Evolutionary conservation across 2,888 invertebrate genomes (phyloP), one percentile per base, ranked within the genome.

Genomic region (Sisyra terminalis): DNA sequence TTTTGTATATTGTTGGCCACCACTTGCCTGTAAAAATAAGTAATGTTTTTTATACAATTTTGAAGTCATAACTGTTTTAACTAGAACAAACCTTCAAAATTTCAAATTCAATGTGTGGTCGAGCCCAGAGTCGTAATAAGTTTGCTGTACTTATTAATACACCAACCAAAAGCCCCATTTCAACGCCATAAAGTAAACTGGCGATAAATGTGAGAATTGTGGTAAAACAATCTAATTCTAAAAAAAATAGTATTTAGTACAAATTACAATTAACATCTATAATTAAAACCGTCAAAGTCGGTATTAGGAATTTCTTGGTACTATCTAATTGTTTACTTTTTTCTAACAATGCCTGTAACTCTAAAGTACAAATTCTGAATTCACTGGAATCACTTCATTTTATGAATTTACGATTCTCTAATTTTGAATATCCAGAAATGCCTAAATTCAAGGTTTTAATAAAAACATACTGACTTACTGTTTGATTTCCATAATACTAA

Each of bases 101-200:
- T 40, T 59, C 59, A 7, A 65, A 56, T 40, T 55, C 52, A 37
- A 74, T 55, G 7, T 54, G 59, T 14, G 86, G 83, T 50, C 79
- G 69, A 29, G 83, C 74, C 62, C 83, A 70, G 14, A 71, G 61
- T 49, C 75, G 71, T 44, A 88, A 61, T 42, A 87, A 63, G 54
- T 68, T 68, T 3, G 71, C 56, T 44, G 82, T 65, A 56, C 78
- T 78, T 29, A 75, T 61, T 11, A 71, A 53, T 47, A 78, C 75
- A 44, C 89, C 88, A 38, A 73, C 67, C 18, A 84, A 64, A 48
- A 92, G 73, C 39, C 89, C 89, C 53, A 77, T 69, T 68, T 89
- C 86, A 37, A 88, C 82, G 16, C 83, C 79, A 46, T 73, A 64
- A 42, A 71, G 55, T 42, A 89, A 59, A 47, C 83, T 79, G 34